phyloP scores from a whole-genome alignment of 2,888 invertebrate species.

The Diabrotica balteata region DNA sequence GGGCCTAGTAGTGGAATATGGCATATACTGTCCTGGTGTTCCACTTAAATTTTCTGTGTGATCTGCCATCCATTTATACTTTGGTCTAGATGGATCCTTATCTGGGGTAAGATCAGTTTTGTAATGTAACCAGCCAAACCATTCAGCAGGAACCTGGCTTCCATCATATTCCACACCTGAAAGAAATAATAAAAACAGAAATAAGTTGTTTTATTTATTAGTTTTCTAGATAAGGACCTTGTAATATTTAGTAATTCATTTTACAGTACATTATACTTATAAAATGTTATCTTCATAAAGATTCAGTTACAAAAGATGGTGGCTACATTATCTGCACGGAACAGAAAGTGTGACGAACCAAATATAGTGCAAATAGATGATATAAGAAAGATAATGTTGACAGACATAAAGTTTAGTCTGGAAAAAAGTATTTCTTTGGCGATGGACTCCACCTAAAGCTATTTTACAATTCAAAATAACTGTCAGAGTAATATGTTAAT shows the following conservation, averaged over 20 bases:
- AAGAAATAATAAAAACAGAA: background rate
- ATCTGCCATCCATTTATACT: conserved; percentile 86
- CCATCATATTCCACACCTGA: conserved; percentile 68
- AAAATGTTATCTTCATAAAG: too few relatives aligned
- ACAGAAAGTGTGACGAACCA: too few relatives aligned
- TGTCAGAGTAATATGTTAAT: too few relatives aligned
- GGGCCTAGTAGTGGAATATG: conserved; percentile 87
- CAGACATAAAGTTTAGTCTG: background rate
- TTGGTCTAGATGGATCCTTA: conserved; percentile 73
- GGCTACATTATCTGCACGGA: too few relatives aligned
- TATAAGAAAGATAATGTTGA: background rate
- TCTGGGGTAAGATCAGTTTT: conserved; percentile 79
- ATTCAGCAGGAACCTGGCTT: conserved; percentile 92
- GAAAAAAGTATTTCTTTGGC: too few relatives aligned
- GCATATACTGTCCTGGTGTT: conserved; percentile 81
- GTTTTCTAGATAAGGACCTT: background rate
- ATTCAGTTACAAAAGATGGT: too few relatives aligned
- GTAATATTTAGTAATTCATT: background rate
- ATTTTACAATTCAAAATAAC: too few relatives aligned
- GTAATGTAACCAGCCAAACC: conserved; percentile 98
- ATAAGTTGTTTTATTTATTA: background rate
- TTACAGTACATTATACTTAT: too few relatives aligned
- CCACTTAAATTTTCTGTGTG: conserved; percentile 88
- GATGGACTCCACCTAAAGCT: too few relatives aligned
- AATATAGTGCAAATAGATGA: too few relatives aligned